Evolutionary conservation across 2,113 vertebrate genomes (phyloP), one percentile per base, ranked within the genome.

Genomic region (Caranx ignobilis): DNA sequence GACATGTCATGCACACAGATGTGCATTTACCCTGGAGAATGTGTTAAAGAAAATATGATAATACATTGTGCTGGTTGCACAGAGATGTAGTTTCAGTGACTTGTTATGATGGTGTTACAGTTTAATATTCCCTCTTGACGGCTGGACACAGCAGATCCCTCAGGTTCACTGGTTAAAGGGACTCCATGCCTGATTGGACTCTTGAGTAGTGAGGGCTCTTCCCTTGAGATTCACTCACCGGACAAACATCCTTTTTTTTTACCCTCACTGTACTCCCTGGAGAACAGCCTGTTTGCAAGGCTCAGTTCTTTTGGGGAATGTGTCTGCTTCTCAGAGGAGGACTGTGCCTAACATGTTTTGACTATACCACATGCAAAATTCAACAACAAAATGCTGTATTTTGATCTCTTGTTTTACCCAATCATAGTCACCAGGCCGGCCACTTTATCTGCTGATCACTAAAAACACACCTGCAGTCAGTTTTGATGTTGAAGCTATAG

Each of bases 241-340:
- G 91, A 91, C 91, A 91, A 91, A 89, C 88, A 90, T 63, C 79
- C 35, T 52, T 52, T 67, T 64, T 41, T 61, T 61, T 72, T 74
- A 78, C 9, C 45, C 41, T 6, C 2, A 0, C 47, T 3, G 6
- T 73, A 61, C 75, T 87, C 91, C 83, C 81, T 7, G 4, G 31
- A 72, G 81, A 81, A 39, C 11, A n/a, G 47, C 37, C 31, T 88
- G 89, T 87, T 87, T 86, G 77, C 37, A 48, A 41, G 71, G 64
- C 21, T 71, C 57, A 57, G 21, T 19, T 72, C 77, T 71, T 82
- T 34, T 70, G 79, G 75, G 82, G 79, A 75, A 72, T 63, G 41
- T 48, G 73, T 65, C 71, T 70, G 64, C 35, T 67, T 81, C 82
- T 89, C 82, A 64, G 67, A 84, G 85, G 78, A 77, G 73, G 62